Conservation (phyloP, 2,113 vertebrate species). For the Chionis minor region DNA sequence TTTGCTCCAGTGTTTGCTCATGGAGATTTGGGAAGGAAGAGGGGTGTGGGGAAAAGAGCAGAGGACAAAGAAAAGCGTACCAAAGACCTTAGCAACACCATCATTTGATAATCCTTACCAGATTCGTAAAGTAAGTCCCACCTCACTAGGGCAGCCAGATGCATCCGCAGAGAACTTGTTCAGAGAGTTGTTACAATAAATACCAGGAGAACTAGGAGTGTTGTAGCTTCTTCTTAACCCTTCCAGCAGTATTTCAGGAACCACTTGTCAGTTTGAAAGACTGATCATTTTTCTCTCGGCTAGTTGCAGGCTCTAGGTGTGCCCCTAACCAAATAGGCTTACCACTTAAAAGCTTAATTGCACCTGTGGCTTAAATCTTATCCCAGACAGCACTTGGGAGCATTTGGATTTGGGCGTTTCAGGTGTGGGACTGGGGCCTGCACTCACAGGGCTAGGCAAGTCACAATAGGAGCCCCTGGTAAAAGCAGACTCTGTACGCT, state of each 20-base stretch:
- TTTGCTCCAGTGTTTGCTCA: background rate
- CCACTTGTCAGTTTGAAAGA: constrained; percentile 26
- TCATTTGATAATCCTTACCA: constrained; percentile 17
- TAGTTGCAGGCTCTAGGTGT: constrained; percentile 39
- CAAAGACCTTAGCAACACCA: background rate
- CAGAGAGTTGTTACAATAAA: constrained; percentile 36
- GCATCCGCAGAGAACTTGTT: background rate
- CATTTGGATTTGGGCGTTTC: constrained; percentile 52
- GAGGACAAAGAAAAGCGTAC: background rate
- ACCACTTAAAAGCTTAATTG: constrained; percentile 61
- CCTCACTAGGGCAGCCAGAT: background rate
- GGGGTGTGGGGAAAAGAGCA: background rate
- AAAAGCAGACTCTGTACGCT: background rate
- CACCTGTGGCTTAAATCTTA: constrained; percentile 61
- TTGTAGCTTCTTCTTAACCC: constrained; percentile 40
- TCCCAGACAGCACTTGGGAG: constrained; percentile 21
- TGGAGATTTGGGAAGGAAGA: background rate
- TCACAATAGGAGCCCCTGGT: background rate
- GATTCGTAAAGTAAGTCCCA: constrained; percentile 43
- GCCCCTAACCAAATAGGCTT: constrained; percentile 59
- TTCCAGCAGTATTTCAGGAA: constrained; percentile 54
- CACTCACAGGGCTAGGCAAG: constrained; percentile 2
- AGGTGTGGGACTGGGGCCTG: constrained; percentile 18
- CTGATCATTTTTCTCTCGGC: constrained; percentile 8
- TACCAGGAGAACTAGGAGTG: constrained; percentile 43